Conservation (phyloP, 2,888 invertebrate genomes). For the Plebejus melissa region DNA sequence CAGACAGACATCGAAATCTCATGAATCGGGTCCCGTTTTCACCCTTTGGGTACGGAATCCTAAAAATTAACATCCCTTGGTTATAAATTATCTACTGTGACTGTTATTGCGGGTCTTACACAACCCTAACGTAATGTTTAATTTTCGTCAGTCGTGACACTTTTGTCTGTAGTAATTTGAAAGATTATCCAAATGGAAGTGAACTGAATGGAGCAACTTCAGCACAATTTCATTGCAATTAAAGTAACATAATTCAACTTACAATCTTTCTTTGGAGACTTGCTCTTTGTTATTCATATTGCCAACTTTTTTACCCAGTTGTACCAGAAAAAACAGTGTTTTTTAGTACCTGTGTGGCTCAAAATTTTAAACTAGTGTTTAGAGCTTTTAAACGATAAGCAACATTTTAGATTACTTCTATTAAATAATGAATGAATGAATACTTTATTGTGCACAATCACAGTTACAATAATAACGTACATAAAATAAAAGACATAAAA, state of each 20-base stretch:
- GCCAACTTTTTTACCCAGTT: neutral
- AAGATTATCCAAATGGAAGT: neutral
- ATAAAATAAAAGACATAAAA: too few species aligned
- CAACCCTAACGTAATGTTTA: neutral
- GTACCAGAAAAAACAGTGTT: neutral
- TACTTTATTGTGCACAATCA: too few species aligned
- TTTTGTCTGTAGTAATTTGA: neutral
- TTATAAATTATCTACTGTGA: neutral
- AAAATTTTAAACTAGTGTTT: too few species aligned
- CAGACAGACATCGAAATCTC: too few species aligned
- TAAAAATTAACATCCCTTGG: neutral
- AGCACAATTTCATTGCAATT: neutral
- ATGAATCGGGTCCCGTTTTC: too few species aligned
- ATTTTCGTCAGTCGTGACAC: conserved; percentile 2
- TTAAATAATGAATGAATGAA: too few species aligned
- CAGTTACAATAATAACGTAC: too few species aligned
- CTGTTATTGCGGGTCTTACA: neutral
- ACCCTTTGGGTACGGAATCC: too few species aligned
- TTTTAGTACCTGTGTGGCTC: too few species aligned
- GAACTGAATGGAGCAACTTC: neutral
- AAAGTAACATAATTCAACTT: neutral
- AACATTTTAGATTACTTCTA: too few species aligned
- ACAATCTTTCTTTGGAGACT: neutral
- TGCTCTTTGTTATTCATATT: neutral
- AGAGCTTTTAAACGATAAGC: too few species aligned